Base-by-base conservation (phyloP, 2,113 vertebrate genomes). In the Actenoides hombroni region DNA sequence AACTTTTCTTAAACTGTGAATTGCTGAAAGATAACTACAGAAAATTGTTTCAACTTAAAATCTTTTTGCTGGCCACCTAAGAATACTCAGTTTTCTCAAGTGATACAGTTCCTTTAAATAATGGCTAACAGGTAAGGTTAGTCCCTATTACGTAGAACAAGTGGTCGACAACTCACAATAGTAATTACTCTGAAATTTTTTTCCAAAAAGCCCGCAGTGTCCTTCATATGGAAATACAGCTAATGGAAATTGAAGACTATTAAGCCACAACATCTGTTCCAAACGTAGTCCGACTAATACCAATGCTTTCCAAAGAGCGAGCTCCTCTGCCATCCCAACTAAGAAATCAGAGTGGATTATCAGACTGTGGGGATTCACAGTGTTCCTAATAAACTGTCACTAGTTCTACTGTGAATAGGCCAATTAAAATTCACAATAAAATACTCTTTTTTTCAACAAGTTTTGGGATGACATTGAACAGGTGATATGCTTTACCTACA, bases 1-100 rank as follows among this genome's bases (percentile, higher is more conserved):
- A 75, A 59, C 78, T 90, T 75, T 86, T 88, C 64, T 74, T 74
- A 24, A 57, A 74, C 44, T 63, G 56, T 71, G 64, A 73, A 73
- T 57, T 77, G 59, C 20, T 48, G 80, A 80, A 91, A 31, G 33
- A 65, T 83, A 77, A 96, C 88, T 93, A 93, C 83, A 76, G 59
- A 37, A 87, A 86, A 92, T 81, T 33, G n/a, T 77, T 94, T 78
- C 83, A 70, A 83, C 25, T 86, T 74, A 68, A 83, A 91, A 61
- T 82, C 13, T 67, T 86, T 92, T 83, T 92, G n/a, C 51, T 84
- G 86, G 51, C 26, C 80, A 92, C 80, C 46, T 86, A 91, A 81
- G 68, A 95, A 81, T 37, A 86, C 24, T 65, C 73, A 46, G 67
- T 56, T 78, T 89, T 86, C 68, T 77, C 56, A 86, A 94, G 56